Conservation (phyloP, 2,113 vertebrate species). For the Cranoglanis bouderius region DNA sequence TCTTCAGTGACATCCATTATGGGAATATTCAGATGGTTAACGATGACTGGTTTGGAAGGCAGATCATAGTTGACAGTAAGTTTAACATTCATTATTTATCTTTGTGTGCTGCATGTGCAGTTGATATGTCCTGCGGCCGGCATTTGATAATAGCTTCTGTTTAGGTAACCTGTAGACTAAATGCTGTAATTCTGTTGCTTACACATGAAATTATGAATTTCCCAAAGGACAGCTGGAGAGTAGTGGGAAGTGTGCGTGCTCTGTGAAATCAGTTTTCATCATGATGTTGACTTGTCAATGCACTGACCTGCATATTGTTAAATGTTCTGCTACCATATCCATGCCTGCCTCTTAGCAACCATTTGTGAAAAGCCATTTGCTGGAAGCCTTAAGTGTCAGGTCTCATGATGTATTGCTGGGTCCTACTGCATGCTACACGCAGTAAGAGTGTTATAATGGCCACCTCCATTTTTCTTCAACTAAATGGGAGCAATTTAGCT, state of each 20-base stretch:
- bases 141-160: constrained; percentile 27
- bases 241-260: background rate
- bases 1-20: constrained; percentile 95
- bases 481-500: constrained; percentile 71
- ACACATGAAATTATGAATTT: constrained; percentile 18
- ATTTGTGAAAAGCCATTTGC: constrained; percentile 62
- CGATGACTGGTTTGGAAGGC: constrained; percentile 90
- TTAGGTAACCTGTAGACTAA: constrained; percentile 10
- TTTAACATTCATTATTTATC: constrained; percentile 50
- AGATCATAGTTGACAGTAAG: constrained; percentile 91
- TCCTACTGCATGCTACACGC: constrained; percentile 59
- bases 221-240: background rate
- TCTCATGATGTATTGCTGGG: constrained; percentile 62
- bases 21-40: constrained; percentile 97
- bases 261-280: constrained; percentile 24
- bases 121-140: background rate
- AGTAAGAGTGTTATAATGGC: constrained; percentile 66
- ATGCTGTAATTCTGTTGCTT: background rate
- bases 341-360: constrained; percentile 51
- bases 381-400: constrained; percentile 59
- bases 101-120: background rate
- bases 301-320: constrained; percentile 44
- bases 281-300: constrained; percentile 44
- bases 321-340: constrained; percentile 41
- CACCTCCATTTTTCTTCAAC: constrained; percentile 61